Conservation (phyloP, 2,113 vertebrate genomes). For the Dendrocopos noguchii region DNA sequence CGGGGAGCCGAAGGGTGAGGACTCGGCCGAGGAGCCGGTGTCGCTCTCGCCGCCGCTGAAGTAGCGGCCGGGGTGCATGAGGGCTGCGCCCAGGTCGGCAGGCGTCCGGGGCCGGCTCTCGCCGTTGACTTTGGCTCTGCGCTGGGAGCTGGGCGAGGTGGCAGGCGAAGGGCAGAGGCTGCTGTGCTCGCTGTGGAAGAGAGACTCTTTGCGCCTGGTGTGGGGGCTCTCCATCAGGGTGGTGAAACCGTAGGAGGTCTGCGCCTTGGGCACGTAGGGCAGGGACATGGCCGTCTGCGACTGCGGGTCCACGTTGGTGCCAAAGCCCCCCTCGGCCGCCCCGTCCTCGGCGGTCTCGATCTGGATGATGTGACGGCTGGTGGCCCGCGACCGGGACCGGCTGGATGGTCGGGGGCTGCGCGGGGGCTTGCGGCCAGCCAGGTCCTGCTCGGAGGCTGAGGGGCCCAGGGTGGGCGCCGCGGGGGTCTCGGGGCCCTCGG, state of each 20-base stretch:
- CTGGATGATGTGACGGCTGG: constrained; percentile 93
- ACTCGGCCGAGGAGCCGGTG: constrained; percentile 94
- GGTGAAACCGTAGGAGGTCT: constrained; percentile 94
- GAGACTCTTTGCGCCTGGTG: constrained; percentile 92
- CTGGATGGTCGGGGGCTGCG: constrained; percentile 87
- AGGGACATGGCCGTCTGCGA: constrained; percentile 91
- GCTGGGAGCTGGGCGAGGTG: constrained; percentile 86
- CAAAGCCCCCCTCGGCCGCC: constrained; percentile 58
- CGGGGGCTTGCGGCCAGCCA: constrained; percentile 76
- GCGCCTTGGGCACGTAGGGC: constrained; percentile 93
- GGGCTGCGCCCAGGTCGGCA: constrained; percentile 78
- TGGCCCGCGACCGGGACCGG: constrained; percentile 82
- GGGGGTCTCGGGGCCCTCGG: constrained; percentile 72
- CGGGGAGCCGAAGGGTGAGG: constrained; percentile 92
- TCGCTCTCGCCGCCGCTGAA: constrained; percentile 95
- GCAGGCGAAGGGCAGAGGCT: constrained; percentile 82
- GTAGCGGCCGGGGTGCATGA: constrained; percentile 90
- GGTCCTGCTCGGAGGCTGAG: constrained; percentile 82
- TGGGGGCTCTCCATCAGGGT: constrained; percentile 94
- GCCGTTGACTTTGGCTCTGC: constrained; percentile 74
- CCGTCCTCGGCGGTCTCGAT: constrained; percentile 93
- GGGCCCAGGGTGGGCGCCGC: constrained; percentile 74
- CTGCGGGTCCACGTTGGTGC: constrained; percentile 87
- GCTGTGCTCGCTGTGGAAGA: constrained; percentile 93
- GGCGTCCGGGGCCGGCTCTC: constrained; percentile 78